These are phyloP conservation scores for Strix aluco DNA, from an alignment of 2,113 vertebrate species.

Conservation along the genomic window DNA sequence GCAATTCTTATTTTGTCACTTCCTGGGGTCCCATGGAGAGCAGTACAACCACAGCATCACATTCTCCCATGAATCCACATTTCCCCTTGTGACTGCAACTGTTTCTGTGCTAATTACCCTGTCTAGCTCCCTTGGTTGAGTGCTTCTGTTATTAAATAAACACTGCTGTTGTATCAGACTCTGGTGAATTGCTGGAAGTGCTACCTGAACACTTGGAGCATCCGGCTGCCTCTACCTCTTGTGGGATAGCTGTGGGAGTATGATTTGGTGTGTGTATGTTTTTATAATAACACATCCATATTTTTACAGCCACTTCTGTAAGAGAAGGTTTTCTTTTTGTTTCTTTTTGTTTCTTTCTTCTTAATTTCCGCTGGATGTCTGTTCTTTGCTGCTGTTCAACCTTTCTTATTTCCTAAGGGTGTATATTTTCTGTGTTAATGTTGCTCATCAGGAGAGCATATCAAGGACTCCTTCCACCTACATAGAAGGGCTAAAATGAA, in stretches of 20 bases:
- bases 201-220: background rate
- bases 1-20: background rate
- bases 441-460: background rate
- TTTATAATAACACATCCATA: background rate
- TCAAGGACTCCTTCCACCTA: background rate
- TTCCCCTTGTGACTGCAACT: constrained; percentile 13
- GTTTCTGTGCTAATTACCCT: constrained; percentile 15
- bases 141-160: constrained; percentile 30
- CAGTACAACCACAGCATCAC: background rate
- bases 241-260: background rate
- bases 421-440: background rate
- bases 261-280: background rate
- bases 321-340: background rate
- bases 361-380: background rate
- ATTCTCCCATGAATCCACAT: background rate
- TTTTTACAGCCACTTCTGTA: background rate
- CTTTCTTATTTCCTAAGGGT: background rate
- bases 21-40: background rate
- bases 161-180: background rate
- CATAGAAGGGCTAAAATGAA: background rate
- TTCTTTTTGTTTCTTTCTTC: background rate
- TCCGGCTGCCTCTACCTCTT: background rate
- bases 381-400: background rate
- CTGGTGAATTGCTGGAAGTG: background rate
- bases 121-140: background rate